Conservation (phyloP, 1,140 invertebrate species). For the Zaprionus kolodkinae region DNA sequence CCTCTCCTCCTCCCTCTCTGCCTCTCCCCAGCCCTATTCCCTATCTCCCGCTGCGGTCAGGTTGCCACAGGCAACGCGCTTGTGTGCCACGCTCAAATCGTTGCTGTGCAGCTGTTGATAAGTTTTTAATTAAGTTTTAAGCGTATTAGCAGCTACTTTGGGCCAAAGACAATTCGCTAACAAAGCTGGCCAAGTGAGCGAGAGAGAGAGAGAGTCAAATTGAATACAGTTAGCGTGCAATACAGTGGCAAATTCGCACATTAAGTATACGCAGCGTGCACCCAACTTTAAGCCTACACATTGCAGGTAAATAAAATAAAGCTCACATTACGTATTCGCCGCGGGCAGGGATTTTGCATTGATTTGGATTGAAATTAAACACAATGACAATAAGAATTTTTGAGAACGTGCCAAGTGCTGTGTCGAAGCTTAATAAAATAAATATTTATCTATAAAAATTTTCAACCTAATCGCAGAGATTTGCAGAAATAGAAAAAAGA, state of each 20-base stretch:
- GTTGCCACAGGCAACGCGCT: not conserved
- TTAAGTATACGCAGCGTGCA: no score
- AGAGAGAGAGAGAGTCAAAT: not conserved
- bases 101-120: conserved; percentile 66
- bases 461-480: not conserved
- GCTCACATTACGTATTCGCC: not conserved
- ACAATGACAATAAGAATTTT: conserved; percentile 67
- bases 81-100: conserved; percentile 11
- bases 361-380: conserved; percentile 74
- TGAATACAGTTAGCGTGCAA: not conserved
- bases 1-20: no score
- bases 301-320: no score
- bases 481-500: conserved; percentile 8
- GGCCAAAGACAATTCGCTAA: conserved; percentile 18
- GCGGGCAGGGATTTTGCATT: conserved; percentile 23
- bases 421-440: conserved; percentile 60
- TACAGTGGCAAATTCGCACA: not conserved
- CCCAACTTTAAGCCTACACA: no score
- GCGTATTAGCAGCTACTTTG: conserved; percentile 72
- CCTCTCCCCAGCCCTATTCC: no score
- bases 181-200: not conserved
- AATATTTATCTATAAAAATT: conserved; percentile 63
- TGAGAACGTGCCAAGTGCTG: conserved; percentile 57
- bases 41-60: not conserved
- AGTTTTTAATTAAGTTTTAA: conserved; percentile 77